phyloP scores from a whole-genome alignment of 23 tunicate genomes.

The Halocynthia roretzi region DNA sequence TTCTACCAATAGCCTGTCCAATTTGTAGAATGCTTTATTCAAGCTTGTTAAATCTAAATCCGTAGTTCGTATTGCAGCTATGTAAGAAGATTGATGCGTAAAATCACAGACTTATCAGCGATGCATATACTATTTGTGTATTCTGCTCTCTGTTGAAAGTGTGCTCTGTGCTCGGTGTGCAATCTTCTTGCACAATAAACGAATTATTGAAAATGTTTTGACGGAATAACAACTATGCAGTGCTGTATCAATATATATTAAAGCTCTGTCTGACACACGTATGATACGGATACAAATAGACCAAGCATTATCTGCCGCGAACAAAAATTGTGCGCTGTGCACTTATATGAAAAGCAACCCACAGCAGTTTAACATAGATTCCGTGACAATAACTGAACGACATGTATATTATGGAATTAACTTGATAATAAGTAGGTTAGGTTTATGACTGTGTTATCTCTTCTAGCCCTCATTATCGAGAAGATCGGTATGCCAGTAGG shows the following conservation, averaged over 20 bases:
- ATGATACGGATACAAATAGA: too few relatives aligned
- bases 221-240: too few relatives aligned
- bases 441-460: constrained; percentile 9
- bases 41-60: too few relatives aligned
- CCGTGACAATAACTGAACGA: too few relatives aligned
- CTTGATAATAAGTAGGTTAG: neutral
- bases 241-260: too few relatives aligned
- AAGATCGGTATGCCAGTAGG: constrained; percentile 57
- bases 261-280: too few relatives aligned
- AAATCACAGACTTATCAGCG: constrained; percentile 1
- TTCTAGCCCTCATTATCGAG: constrained; percentile 70
- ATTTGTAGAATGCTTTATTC: too few relatives aligned
- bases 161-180: neutral
- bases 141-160: constrained; percentile 8
- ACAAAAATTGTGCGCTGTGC: neutral
- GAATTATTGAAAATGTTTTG: too few relatives aligned
- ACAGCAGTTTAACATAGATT: too few relatives aligned
- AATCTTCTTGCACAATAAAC: too few relatives aligned
- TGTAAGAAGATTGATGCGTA: constrained; percentile 12
- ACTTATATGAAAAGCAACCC: neutral
- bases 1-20: too few relatives aligned
- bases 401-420: neutral
- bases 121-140: constrained; percentile 11
- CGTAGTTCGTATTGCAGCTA: neutral
- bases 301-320: neutral